Evolutionary conservation across 2,113 vertebrate genomes (phyloP), one percentile per base, ranked within the genome.

Genomic region (Tautogolabrus adspersus): DNA sequence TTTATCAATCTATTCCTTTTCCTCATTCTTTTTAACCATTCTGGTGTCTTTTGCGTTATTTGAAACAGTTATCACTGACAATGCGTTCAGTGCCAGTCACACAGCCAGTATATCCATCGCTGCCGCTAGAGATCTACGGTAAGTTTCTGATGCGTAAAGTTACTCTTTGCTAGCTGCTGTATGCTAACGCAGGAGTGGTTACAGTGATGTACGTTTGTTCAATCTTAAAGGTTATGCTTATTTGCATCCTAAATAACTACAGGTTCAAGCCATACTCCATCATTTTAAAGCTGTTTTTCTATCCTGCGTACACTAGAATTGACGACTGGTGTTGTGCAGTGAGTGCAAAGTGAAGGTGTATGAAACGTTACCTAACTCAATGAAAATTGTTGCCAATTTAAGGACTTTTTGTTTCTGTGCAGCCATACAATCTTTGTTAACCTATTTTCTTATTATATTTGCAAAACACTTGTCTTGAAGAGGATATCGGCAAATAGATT

Each of bases 101-200:
- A 67, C 87, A 13, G 72, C 82, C 0, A 81, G 81, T 2, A 60
- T 73, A 1, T 59, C 91, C 57, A 9, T 87, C 10, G 79, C 87
- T 56, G 84, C 90, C 13, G 94, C 95, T 0, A 85, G 90, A 51
- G 92, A 95, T 57, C 62, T 94, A n/a, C 85, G 95, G 95, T 95
- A 84, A 74, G 87, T 75, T 34, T 10, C 15, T 10, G 13, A 37
- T 26, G 19, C 4, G 11, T 19, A 6, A 30, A 13, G n/a, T 44
- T 71, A 51, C 18, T 26, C 47, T 58, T 46, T 55, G 74, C 71
- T 73, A 65, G 63, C 79, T n/a, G 11, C 47, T 34, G 7, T 13
- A 10, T 66, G 81, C 84, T 85, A 80, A 51, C 49, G 10, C 49
- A 1, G 18, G 8, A 26, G 12, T 47, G 12, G 2, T 40, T 49